Evolutionary conservation across 2,113 vertebrate genomes (phyloP).

Genomic region (Mesoclemmys tuberculata): DNA sequence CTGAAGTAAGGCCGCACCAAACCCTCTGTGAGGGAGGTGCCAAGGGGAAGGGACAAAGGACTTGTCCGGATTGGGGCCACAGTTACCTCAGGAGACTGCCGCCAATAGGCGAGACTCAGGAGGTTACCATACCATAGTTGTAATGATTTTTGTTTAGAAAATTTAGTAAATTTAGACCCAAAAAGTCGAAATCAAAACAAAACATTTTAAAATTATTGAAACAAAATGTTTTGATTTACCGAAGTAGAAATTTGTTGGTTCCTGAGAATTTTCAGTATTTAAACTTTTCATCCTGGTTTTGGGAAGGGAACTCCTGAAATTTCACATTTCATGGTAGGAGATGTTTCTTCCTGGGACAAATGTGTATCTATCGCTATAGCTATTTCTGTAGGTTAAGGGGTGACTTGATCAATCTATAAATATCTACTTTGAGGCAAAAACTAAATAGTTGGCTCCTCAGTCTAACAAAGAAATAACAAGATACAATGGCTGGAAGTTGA

Average conservation of each 20-base stretch:
- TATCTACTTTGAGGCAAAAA: not conserved
- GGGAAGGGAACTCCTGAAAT: not conserved
- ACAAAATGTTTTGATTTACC: not conserved
- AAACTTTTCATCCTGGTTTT: not conserved
- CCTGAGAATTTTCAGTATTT: too few relatives aligned
- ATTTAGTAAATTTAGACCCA: not conserved
- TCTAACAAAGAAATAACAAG: not conserved
- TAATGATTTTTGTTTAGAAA: not conserved
- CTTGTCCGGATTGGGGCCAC: too few relatives aligned
- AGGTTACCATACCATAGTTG: too few relatives aligned
- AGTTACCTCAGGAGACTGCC: too few relatives aligned
- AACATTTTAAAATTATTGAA: not conserved
- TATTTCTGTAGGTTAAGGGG: not conserved
- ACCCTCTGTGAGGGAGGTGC: too few relatives aligned
- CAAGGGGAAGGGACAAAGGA: too few relatives aligned
- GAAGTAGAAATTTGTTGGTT: too few relatives aligned
- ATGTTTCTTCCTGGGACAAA: not conserved
- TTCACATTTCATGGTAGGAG: not conserved
- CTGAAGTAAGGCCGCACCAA: too few relatives aligned
- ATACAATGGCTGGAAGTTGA: not conserved
- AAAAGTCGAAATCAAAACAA: not conserved
- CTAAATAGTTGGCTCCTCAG: not conserved
- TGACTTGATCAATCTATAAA: not conserved
- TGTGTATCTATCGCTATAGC: not conserved
- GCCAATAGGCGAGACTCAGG: too few relatives aligned